Evolutionary conservation across 2,888 invertebrate species (phyloP).

Genomic region (Chloromyia formosa): DNA sequence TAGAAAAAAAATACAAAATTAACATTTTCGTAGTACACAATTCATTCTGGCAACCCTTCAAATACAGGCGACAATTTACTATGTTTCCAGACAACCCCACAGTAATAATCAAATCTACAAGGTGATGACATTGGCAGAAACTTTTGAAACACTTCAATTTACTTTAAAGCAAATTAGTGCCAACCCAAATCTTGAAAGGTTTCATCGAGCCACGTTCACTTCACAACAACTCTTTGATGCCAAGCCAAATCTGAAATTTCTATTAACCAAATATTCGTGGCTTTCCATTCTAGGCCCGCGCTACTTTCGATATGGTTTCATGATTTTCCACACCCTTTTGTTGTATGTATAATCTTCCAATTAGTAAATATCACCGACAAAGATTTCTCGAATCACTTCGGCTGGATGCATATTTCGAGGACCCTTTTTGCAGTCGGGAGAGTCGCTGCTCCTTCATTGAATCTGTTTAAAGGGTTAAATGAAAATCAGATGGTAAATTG

Average conservation of each 20-base stretch:
- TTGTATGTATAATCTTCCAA: constrained; percentile 50
- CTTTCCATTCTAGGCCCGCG: constrained; percentile 6
- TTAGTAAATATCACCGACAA: constrained; percentile 50
- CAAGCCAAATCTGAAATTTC: constrained; percentile 10
- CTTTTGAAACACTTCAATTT: constrained; percentile 44
- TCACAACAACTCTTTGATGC: constrained; percentile 26
- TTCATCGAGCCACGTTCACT: neutral
- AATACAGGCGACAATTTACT: neutral
- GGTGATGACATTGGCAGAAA: constrained; percentile 43
- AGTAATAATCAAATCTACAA: constrained; percentile 12
- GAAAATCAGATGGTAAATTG: constrained; percentile 29
- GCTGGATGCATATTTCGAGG: constrained; percentile 11
- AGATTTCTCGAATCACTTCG: constrained; percentile 21
- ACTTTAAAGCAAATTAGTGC: constrained; percentile 43
- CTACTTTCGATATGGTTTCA: constrained; percentile 22
- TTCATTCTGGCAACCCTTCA: no score
- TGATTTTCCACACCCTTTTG: constrained; percentile 46
- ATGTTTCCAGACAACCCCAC: constrained; percentile 19
- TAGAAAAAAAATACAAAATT: no score
- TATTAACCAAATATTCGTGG: constrained; percentile 20
- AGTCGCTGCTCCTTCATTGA: constrained; percentile 5
- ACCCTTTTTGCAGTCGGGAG: constrained; percentile 1
- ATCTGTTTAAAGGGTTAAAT: constrained; percentile 47
- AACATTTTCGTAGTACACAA: no score
- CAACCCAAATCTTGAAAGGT: constrained; percentile 14